These are phyloP conservation scores for Musca vetustissima DNA, from an alignment of 1,140 invertebrate species.

Conservation along the genomic window DNA sequence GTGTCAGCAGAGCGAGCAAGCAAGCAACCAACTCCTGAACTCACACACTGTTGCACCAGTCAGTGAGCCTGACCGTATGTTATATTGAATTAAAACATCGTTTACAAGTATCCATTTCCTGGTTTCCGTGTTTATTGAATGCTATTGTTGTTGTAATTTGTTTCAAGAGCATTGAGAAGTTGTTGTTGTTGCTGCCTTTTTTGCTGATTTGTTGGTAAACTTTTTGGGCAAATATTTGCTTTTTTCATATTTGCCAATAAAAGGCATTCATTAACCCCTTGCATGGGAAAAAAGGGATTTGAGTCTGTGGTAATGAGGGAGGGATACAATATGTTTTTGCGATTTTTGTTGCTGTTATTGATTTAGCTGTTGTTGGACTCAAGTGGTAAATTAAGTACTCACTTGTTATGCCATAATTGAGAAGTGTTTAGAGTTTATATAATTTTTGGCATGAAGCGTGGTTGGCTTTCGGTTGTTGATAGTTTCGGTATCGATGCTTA, in stretches of 20 bases:
- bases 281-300: not conserved
- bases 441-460: too few species aligned
- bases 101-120: conserved; percentile 53
- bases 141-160: not conserved
- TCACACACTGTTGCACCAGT: not conserved
- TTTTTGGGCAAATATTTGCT: conserved; percentile 11
- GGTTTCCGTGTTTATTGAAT: conserved; percentile 33
- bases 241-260: not conserved
- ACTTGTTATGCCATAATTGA: conserved; percentile 4
- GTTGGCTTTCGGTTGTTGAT: too few species aligned
- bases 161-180: not conserved
- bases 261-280: not conserved
- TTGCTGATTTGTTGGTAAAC: not conserved
- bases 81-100: conserved; percentile 9
- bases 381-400: conserved; percentile 19
- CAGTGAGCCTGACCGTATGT: not conserved
- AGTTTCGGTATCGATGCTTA: too few species aligned
- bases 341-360: too few species aligned
- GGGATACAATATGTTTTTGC: conserved; percentile 7
- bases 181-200: not conserved
- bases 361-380: too few species aligned
- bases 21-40: not conserved
- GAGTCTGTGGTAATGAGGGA: not conserved
- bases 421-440: too few species aligned
- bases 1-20: conserved; percentile 34